Conservation (phyloP, 2,888 invertebrate species). For the Marasmarcha lunaedactyla region DNA sequence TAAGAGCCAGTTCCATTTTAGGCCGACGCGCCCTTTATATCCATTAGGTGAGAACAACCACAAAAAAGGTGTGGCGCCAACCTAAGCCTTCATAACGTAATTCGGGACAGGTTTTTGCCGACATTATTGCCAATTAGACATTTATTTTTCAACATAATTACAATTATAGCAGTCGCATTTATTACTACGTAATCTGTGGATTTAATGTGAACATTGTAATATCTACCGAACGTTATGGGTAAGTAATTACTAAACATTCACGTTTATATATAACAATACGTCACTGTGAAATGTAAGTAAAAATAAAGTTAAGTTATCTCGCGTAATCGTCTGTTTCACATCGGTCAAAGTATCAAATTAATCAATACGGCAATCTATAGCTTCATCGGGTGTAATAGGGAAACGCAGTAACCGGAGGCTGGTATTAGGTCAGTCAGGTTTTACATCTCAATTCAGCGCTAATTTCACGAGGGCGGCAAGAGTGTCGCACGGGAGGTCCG, state of each 20-base stretch:
- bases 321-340: neutral
- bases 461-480: constrained; percentile 46
- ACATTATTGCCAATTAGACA: constrained; percentile 1
- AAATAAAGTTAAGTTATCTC: no score
- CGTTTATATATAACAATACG: no score
- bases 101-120: neutral
- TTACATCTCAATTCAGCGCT: constrained; percentile 63
- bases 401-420: constrained; percentile 29
- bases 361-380: neutral
- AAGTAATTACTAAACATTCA: no score
- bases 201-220: no score
- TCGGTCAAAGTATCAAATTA: neutral
- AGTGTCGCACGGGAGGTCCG: constrained; percentile 47
- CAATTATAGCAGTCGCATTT: neutral
- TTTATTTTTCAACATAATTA: constrained; percentile 1
- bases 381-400: constrained; percentile 33
- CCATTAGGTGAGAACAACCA: constrained; percentile 1
- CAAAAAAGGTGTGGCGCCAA: constrained; percentile 1
- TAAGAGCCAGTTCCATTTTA: constrained; percentile 56
- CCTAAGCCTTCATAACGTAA: neutral
- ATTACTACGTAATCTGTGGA: no score
- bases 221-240: no score
- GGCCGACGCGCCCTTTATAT: constrained; percentile 18
- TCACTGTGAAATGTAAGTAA: no score
- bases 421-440: constrained; percentile 51